Base-by-base conservation (phyloP, 2,113 vertebrate species). In the Camelus bactrianus region DNA sequence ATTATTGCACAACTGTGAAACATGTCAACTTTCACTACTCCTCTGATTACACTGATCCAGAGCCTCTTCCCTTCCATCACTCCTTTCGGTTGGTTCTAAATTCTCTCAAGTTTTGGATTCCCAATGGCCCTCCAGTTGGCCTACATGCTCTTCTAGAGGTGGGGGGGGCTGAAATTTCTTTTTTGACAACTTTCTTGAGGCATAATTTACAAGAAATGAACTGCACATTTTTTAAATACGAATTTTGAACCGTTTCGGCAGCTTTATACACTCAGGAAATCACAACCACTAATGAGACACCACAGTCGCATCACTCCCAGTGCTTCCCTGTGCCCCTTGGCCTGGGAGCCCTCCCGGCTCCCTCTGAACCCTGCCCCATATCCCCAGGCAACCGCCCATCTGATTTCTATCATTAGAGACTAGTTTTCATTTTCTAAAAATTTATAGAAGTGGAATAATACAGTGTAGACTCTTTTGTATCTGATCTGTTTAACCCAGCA, bases 381-480 rank as follows among this genome's bases (percentile, higher is more conserved):
- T 32, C 38, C 46, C 69, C 32, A 84, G 52, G 24, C 19, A 38
- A 38, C 12, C 24, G 64, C 14, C 82, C 80, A 75, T 56, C 42
- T 62, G 30, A 26, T 56, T 65, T 48, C 70, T 60, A 42, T 86
- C 56, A 52, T 42, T 77, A 9, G 16, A 85, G 24, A 73, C 64
- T 50, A 46, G 15, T 52, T 72, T 90, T 46, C 28, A 26, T 89
- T 96, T 94, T 91, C 62, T 30, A 77, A 77, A 94, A 22, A 48
- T 6, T 3, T 35, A 19, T 65, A 38, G 54, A 80, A 72, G 30
- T 91, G 46, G 52, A 85, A 88, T 88, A 19, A 35, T 12, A 50
- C 2, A 32, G 7, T 42, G 65, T 10, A 56, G 22, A 72, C 2
- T 52, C 52, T 89, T 76, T 14, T 48, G 17, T 67, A 38, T 67